phyloP scores from a whole-genome alignment of 2,113 vertebrate genomes.

The Bubo bubo region DNA sequence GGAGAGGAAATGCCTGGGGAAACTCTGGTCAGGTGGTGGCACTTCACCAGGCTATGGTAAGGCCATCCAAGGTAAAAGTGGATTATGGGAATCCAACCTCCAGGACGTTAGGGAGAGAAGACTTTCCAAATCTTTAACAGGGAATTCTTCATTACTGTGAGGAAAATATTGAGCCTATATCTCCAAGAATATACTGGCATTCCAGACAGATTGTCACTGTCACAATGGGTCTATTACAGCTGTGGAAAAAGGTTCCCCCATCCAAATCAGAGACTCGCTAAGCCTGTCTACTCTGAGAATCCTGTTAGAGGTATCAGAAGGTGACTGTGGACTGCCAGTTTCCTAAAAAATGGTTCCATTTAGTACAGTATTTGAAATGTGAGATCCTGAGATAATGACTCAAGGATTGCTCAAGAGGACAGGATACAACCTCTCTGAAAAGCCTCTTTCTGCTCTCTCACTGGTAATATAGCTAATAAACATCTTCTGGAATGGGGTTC shows the following conservation, averaged over 20 bases:
- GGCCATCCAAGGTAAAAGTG: neutral
- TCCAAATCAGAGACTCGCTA: neutral
- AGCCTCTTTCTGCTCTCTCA: neutral
- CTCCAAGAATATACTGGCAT: neutral
- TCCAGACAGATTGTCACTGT: neutral
- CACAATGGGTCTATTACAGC: neutral
- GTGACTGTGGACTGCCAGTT: neutral
- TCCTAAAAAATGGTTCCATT: neutral
- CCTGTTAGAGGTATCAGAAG: neutral
- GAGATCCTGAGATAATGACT: constrained; percentile 1
- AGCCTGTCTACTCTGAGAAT: neutral
- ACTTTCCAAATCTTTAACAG: neutral
- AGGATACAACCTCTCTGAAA: neutral
- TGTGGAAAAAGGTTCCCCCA: neutral
- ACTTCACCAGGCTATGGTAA: neutral
- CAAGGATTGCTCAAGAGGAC: constrained; percentile 4
- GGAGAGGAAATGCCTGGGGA: neutral
- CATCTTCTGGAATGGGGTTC: neutral
- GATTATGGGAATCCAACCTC: neutral
- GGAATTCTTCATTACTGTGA: neutral
- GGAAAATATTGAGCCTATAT: neutral
- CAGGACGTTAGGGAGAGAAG: neutral
- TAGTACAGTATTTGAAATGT: neutral
- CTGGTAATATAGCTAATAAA: constrained; percentile 17
- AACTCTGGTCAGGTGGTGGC: neutral